Percentiles rank a stretch among this genome's conserved stretches.
Evolutionary conservation across 2,888 invertebrate genomes (phyloP).

Genomic region (Caradrina clavipalpis): DNA sequence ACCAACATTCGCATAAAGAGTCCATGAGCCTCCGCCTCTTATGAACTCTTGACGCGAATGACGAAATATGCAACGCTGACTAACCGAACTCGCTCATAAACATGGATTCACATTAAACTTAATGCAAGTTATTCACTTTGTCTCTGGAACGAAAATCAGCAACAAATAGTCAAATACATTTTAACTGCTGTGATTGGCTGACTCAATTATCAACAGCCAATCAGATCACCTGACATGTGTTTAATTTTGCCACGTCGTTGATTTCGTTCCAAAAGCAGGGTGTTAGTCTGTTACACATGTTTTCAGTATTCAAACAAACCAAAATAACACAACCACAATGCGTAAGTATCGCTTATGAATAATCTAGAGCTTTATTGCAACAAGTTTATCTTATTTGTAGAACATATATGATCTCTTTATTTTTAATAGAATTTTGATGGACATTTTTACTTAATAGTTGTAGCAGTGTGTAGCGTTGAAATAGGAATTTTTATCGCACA

Average conservation of each 20-base stretch:
- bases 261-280: background rate
- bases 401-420: conserved; percentile 90
- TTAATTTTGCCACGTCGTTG: background rate
- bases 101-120: conserved; percentile 3
- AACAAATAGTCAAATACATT: background rate
- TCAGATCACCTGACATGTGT: background rate
- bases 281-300: conserved; percentile 37
- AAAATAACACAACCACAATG: conserved; percentile 72
- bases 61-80: conserved; percentile 15
- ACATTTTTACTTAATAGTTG: conserved; percentile 90
- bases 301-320: conserved; percentile 77
- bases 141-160: background rate
- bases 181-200: background rate
- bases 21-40: background rate
- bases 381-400: conserved; percentile 88
- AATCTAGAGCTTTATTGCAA: conserved; percentile 86
- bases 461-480: conserved; percentile 83
- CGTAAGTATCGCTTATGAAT: conserved; percentile 80
- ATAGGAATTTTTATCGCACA: conserved; percentile 81
- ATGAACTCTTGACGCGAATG: background rate
- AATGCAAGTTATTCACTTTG: background rate
- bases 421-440: conserved; percentile 89
- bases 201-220: background rate
- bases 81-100: background rate
- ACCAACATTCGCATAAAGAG: background rate